Evolutionary conservation across 2,113 vertebrate species (phyloP), one percentile per base, ranked within the genome.

Genomic region (Hyperopisus bebe): DNA sequence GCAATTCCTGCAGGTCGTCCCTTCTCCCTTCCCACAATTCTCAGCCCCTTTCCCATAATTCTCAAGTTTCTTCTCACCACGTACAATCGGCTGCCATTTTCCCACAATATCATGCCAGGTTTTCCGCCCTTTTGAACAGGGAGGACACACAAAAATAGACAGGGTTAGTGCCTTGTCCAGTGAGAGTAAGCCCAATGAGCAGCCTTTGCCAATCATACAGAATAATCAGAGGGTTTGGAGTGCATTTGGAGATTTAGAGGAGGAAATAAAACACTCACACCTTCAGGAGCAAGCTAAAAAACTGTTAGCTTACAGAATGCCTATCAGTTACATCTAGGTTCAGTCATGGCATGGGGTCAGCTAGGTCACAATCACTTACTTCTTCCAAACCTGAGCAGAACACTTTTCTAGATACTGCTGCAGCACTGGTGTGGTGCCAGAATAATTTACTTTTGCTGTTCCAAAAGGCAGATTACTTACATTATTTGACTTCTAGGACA

Each of bases 1-100:
- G 86, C 86, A 24, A 2, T 5, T 88, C 86, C 86, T 62, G 86
- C 86, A 62, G 50, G 51, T 58, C 35, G 53, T 88, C 53, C 86
- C 86, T 39, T 55, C 53, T 42, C 46, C 13, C 31, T 58, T 55
- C 86, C 51, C 86, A 87, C 19, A 87, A 87, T 53, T 31, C 17
- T 7, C 27, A 46, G 86, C 86, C 31, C n/a, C n/a, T 31, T 31
- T 55, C 17, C 27, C 31, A 53, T 17, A 21, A 51, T 55, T 24
- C 86, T 13, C 50, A 53, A 8, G 19, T 10, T 51, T 27, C 27
- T 86, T 48, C 24, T 6, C 24, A 86, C 83, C 42, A 50, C 19
- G 5, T 86, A 39, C 77, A 82, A 21, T 82, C 19, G 3, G 31
- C 9, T 44, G 77, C 19, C 19, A 44, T 82, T 44, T 44, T 82